Evolutionary conservation across 2,113 vertebrate genomes (phyloP).

Genomic region (Cyanoliseus patagonus): DNA sequence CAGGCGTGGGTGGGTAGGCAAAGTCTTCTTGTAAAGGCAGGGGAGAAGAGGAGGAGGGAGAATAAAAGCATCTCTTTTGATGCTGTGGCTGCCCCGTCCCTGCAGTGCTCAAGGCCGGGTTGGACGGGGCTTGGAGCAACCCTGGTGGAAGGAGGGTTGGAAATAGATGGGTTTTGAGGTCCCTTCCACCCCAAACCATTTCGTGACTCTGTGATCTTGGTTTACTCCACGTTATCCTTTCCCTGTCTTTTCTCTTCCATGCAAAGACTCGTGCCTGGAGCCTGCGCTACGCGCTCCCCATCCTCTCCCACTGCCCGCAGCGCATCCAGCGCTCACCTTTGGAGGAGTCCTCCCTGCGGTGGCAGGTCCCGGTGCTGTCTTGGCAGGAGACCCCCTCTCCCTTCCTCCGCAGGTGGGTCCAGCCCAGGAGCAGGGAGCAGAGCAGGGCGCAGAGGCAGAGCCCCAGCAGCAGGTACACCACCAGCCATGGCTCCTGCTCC

Average conservation of each 20-base stretch:
- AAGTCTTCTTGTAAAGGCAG: background rate
- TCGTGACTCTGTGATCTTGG: background rate
- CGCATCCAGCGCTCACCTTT: slow-evolving; percentile 66
- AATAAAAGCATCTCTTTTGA: background rate
- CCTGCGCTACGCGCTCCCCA: accelerated
- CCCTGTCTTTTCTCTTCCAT: background rate
- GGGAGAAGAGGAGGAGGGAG: background rate
- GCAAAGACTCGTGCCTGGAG: background rate
- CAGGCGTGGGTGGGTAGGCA: background rate
- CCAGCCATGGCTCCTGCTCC: slow-evolving; percentile 58
- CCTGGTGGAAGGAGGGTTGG: background rate
- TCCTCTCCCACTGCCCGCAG: background rate
- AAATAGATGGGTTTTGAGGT: background rate
- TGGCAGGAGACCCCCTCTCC: slow-evolving; percentile 46
- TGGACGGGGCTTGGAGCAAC: background rate
- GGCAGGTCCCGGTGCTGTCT: background rate
- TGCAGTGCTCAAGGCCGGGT: background rate
- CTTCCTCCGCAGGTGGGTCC: slow-evolving; percentile 71
- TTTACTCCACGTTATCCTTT: background rate
- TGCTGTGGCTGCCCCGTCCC: background rate
- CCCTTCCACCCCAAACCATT: background rate
- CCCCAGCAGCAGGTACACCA: slow-evolving; percentile 76
- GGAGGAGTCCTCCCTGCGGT: background rate
- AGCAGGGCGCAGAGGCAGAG: slow-evolving; percentile 74
- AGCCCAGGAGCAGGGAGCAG: slow-evolving; percentile 75